phyloP scores from a whole-genome alignment of 2,888 invertebrate genomes.

The Drosophila maculinotata region DNA sequence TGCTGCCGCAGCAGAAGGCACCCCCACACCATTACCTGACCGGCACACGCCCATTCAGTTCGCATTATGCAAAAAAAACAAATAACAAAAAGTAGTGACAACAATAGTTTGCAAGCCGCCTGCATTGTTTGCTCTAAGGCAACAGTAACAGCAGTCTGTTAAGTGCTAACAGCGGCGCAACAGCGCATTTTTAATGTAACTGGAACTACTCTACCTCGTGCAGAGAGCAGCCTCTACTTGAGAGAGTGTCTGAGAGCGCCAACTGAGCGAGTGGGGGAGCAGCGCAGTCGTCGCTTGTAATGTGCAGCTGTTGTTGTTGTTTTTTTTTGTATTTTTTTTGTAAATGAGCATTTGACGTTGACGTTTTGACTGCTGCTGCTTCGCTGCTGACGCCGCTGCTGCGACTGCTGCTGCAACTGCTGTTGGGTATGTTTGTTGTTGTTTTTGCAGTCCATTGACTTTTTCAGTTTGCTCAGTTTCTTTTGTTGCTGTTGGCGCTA shows the following conservation, averaged over 20 bases:
- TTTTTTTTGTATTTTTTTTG: constrained; percentile 37
- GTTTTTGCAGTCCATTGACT: constrained; percentile 42
- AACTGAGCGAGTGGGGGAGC: constrained; percentile 50
- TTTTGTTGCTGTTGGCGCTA: constrained; percentile 31
- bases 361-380: constrained; percentile 59
- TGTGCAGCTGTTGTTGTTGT: constrained; percentile 38
- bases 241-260: constrained; percentile 25
- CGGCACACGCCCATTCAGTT: constrained; percentile 34
- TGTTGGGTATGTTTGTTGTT: constrained; percentile 31
- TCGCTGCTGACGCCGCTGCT: constrained; percentile 28
- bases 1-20: constrained; percentile 23
- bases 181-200: constrained; percentile 45
- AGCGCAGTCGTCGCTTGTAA: constrained; percentile 47
- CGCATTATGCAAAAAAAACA: constrained; percentile 39
- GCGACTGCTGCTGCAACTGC: constrained; percentile 27
- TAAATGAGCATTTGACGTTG: constrained; percentile 63
- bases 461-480: constrained; percentile 28
- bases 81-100: constrained; percentile 12
- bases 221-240: constrained; percentile 27
- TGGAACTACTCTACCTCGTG: constrained; percentile 22
- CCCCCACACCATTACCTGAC: not conserved
- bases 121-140: constrained; percentile 38
- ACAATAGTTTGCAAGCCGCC: constrained; percentile 41
- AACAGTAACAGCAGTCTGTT: constrained; percentile 47
- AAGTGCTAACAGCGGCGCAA: constrained; percentile 57